phyloP scores from a whole-genome alignment of 2,113 vertebrate genomes.

The Turnix velox region DNA sequence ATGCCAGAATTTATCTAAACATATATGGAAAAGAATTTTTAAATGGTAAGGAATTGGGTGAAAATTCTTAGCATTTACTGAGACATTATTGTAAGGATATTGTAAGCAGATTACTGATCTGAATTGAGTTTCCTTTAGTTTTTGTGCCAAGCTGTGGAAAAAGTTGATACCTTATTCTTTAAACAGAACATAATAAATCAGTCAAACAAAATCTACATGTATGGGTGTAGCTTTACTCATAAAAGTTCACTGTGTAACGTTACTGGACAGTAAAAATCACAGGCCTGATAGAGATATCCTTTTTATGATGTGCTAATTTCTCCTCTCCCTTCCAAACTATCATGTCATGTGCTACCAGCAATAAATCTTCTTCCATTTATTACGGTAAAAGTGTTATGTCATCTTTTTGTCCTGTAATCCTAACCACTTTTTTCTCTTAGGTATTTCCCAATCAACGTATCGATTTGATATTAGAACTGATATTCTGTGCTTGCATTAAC shows the following conservation, averaged over 20 bases:
- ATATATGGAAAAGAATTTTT: neutral
- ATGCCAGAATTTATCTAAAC: neutral
- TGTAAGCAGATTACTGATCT: neutral
- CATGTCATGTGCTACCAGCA: neutral
- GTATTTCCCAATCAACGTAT: neutral
- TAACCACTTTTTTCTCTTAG: neutral
- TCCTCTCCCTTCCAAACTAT: neutral
- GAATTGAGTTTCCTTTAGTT: neutral
- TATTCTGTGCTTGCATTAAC: neutral
- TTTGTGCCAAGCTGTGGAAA: neutral
- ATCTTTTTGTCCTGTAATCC: neutral
- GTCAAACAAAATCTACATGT: neutral
- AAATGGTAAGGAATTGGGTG: neutral
- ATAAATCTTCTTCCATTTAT: neutral
- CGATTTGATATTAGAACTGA: neutral
- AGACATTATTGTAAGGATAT: neutral
- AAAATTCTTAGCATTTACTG: neutral
- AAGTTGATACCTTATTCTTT: neutral
- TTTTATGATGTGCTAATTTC: conserved; percentile 8
- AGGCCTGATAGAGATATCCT: neutral
- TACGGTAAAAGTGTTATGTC: neutral
- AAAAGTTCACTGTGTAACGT: conserved; percentile 4
- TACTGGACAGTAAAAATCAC: conserved; percentile 10
- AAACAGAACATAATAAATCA: neutral
- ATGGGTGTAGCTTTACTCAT: neutral